Percentiles rank a stretch among this genome's conserved stretches.
Conservation (phyloP, 2,888 invertebrate genomes). For the Cerastoderma edule region DNA sequence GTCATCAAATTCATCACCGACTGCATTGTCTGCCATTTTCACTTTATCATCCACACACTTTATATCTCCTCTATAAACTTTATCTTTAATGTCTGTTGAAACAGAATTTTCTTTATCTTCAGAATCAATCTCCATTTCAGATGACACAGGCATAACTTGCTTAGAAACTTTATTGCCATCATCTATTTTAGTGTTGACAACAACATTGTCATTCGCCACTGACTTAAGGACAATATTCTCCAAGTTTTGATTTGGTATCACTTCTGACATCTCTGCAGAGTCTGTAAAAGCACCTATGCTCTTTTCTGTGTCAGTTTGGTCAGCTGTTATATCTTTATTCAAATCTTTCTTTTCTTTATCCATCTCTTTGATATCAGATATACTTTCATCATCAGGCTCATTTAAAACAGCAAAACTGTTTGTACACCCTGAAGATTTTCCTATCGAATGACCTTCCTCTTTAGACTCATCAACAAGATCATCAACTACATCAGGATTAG, state of each 20-base stretch:
- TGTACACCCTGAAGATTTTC: neutral
- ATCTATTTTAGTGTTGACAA: neutral
- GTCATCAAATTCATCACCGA: conserved; percentile 37
- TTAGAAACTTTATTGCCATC: neutral
- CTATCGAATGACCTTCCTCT: neutral
- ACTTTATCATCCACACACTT: conserved; percentile 2
- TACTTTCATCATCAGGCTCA: neutral
- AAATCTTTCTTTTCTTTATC: neutral
- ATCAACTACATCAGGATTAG: neutral
- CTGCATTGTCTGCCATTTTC: neutral
- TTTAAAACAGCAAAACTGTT: neutral
- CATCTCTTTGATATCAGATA: neutral
- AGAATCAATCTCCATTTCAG: neutral
- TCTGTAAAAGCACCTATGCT: conserved; percentile 12
- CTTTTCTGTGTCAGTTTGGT: conserved; percentile 9
- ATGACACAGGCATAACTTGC: too few relatives aligned
- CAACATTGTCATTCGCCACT: neutral
- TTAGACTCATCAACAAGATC: neutral
- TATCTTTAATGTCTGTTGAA: neutral
- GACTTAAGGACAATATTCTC: conserved; percentile 3
- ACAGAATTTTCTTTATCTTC: conserved; percentile 17
- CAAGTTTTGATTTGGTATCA: conserved; percentile 27
- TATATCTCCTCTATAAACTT: neutral
- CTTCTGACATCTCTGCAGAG: conserved; percentile 44
- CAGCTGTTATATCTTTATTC: neutral